Conservation (phyloP, 2,113 vertebrate species). For the Microtus ochrogaster region DNA sequence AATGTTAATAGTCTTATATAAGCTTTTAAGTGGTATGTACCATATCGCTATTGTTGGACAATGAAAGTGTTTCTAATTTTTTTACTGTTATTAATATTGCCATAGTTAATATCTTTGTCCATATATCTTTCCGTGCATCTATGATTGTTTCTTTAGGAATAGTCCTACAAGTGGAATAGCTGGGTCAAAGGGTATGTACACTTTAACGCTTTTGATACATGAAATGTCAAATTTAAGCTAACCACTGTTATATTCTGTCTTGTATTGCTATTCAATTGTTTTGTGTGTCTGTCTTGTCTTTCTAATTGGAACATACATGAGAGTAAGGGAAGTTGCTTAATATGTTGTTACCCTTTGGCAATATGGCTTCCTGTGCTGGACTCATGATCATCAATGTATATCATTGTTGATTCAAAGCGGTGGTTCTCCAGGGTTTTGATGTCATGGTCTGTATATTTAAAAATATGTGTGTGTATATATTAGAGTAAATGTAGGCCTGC, state of each 20-base stretch:
- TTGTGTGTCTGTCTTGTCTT: conserved; percentile 77
- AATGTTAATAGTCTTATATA: conserved; percentile 58
- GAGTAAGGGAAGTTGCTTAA: conserved; percentile 59
- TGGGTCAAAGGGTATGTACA: conserved; percentile 83
- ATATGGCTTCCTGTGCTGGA: conserved; percentile 40
- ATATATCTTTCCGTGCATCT: conserved; percentile 71
- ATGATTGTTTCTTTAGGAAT: conserved; percentile 82
- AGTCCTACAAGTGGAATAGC: conserved; percentile 82
- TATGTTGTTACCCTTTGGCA: conserved; percentile 52
- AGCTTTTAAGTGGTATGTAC: conserved; percentile 39
- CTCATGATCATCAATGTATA: conserved; percentile 40
- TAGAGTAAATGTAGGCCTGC: conserved; percentile 20
- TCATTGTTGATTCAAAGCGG: conserved; percentile 52
- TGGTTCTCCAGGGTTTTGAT: conserved; percentile 46
- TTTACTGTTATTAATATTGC: conserved; percentile 69
- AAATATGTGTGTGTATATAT: neutral
- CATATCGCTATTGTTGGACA: conserved; percentile 55
- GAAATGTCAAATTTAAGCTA: conserved; percentile 77
- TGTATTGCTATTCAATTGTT: conserved; percentile 77
- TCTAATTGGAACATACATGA: conserved; percentile 62
- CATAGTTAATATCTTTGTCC: conserved; percentile 73
- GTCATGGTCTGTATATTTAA: conserved; percentile 40
- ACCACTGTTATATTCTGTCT: conserved; percentile 77
- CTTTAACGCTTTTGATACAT: conserved; percentile 78
- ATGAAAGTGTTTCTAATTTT: conserved; percentile 69